Percentiles rank a stretch among this genome's conserved stretches.
phyloP scores from a whole-genome alignment of 1,140 invertebrate genomes.

The Pemphigus obesinymphae region DNA sequence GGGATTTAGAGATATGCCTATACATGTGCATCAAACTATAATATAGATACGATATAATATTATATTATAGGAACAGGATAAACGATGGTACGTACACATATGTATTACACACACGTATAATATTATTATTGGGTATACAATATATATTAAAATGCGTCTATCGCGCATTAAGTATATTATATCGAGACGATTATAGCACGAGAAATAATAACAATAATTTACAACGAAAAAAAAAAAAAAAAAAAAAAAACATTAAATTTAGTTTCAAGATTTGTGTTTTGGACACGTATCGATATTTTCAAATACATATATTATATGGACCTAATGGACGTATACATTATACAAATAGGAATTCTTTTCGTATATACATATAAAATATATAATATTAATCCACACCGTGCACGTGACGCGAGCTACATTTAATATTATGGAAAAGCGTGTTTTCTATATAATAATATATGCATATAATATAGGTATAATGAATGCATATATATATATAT shows the following conservation, averaged over 20 bases:
- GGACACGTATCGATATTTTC: not conserved
- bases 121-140: not conserved
- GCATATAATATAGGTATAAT: not conserved
- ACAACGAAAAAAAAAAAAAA: not conserved
- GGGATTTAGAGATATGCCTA: too few species aligned
- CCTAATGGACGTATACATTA: not conserved
- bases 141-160: not conserved
- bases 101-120: not conserved
- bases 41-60: too few species aligned
- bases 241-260: not conserved
- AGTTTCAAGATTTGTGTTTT: not conserved
- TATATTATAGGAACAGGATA: too few species aligned
- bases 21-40: too few species aligned
- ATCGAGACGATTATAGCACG: not conserved
- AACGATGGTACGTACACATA: too few species aligned
- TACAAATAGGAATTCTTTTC: not conserved
- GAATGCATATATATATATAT: not conserved
- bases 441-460: not conserved
- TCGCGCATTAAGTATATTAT: not conserved
- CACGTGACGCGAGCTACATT: not conserved
- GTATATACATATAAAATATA: not conserved
- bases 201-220: conserved; percentile 13
- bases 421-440: not conserved
- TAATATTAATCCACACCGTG: not conserved
- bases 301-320: not conserved